Conservation (phyloP, 2,888 invertebrate species). For the Nemoura dubitans region DNA sequence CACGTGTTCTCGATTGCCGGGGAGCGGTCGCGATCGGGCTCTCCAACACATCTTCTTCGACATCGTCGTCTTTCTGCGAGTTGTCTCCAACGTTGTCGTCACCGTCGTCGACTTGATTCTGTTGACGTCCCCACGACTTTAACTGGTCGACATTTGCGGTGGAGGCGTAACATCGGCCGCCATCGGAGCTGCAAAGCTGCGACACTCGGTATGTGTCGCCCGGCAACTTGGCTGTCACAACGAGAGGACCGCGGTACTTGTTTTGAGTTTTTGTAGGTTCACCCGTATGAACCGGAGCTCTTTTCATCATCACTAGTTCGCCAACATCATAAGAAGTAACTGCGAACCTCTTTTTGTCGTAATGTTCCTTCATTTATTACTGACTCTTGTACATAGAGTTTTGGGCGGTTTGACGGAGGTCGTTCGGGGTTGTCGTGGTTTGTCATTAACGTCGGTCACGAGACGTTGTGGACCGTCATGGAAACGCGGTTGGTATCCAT, state of each 20-base stretch:
- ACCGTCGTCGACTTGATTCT: not conserved
- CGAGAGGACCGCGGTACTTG: conserved; percentile 21
- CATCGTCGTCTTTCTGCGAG: not conserved
- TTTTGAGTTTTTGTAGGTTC: conserved; percentile 13
- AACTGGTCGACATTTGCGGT: not conserved
- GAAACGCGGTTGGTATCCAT: conserved; percentile 53
- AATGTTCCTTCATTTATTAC: not conserved
- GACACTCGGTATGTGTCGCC: conserved; percentile 25
- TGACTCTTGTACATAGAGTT: not conserved
- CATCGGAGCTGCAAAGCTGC: not conserved
- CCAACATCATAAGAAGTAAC: conserved; percentile 21
- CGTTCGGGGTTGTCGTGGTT: not conserved
- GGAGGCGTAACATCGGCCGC: not conserved
- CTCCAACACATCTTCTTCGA: not conserved
- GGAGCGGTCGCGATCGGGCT: not conserved
- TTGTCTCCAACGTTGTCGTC: not conserved
- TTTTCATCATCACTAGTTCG: conserved; percentile 23
- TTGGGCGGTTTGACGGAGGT: not conserved
- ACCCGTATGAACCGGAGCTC: not conserved
- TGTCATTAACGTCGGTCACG: not conserved
- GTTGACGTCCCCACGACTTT: not conserved
- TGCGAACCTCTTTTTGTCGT: conserved; percentile 10
- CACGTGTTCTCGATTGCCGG: not conserved
- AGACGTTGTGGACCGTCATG: conserved; percentile 1
- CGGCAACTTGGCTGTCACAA: not conserved